Base-by-base conservation (phyloP, 2,888 invertebrate species). In the Drosophila kanekoi region DNA sequence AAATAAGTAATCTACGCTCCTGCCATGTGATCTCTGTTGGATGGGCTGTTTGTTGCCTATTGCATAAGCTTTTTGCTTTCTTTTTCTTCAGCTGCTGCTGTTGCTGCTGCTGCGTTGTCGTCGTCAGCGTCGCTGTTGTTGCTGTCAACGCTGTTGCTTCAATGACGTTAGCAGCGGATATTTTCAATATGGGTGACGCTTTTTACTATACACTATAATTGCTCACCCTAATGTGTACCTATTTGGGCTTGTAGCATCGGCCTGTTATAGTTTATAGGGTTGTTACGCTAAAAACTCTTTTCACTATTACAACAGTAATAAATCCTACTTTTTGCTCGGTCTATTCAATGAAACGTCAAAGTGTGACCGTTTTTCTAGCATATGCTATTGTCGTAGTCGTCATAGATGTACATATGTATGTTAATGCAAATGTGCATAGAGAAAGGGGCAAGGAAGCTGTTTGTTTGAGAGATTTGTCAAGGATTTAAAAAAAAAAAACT, bases 21-120 rank as follows among this genome's bases (percentile, higher is more conserved):
- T 64, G 66, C 58, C 75, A 75, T 72, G 79, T 77, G 79, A 77
- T 77, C 77, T 67, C 16, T 57, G 28, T 57, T 35, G 13, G 63
- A 66, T 78, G 61, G 60, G 61, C 66, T 51, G 57, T 66, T 71
- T 28, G 28, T 35, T 44, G 63, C 52, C 52, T 73, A 69, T 86
- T 86, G 81, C 83, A 83, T 83, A 83, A 87, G 84, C 70, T 23
- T 35, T 62, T 68, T 65, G 72, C 74, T 63, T 83, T 83, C 79
- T 75, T 72, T 74, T 77, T 77, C 68, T 52, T 54, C 61, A 56
- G 59, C 51, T 56, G 45, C 57, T 45, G n/a, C n/a, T n/a, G n/a
- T n/a, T n/a, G n/a, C 70, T 54, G 47, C 38, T 52, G 59, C 57
- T 45, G 68, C 51, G 54, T 54, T 65, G 65, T 48, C 43, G 68